phyloP scores from a whole-genome alignment of 2,888 invertebrate species.

The Oscheius sp. region DNA sequence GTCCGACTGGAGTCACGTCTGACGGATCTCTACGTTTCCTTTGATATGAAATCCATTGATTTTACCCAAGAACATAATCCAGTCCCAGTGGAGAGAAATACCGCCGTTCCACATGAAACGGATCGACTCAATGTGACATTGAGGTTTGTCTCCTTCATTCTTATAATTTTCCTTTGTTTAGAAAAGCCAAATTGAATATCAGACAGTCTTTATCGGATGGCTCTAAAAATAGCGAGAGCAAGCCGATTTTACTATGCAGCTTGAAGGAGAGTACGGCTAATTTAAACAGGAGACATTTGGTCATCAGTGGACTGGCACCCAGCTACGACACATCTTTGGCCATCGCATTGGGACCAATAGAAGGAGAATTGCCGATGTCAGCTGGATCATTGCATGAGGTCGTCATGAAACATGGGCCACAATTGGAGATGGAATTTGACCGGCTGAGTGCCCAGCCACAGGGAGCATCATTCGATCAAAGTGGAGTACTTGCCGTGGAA shows the following conservation, averaged over 20 bases:
- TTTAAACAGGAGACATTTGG: conserved; percentile 24
- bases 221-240: conserved; percentile 17
- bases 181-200: conserved; percentile 36
- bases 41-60: conserved; percentile 59
- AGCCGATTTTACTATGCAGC: conserved; percentile 24
- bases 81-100: neutral
- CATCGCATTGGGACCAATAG: conserved; percentile 54
- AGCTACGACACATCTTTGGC: conserved; percentile 21
- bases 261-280: conserved; percentile 30
- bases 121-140: conserved; percentile 7
- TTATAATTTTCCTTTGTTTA: conserved; percentile 6
- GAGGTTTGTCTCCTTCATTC: neutral
- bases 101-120: conserved; percentile 23
- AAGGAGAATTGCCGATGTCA: conserved; percentile 95
- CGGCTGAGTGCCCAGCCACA: conserved; percentile 47
- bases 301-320: conserved; percentile 4
- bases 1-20: conserved; percentile 60
- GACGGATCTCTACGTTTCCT: conserved; percentile 66
- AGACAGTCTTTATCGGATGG: conserved; percentile 28
- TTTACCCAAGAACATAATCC: conserved; percentile 46
- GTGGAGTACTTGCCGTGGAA: neutral
- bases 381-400: conserved; percentile 97
- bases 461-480: conserved; percentile 1
- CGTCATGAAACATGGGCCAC: conserved; percentile 78
- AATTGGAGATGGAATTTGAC: conserved; percentile 53